Evolutionary conservation across 2,888 invertebrate species (phyloP), one percentile per base, ranked within the genome.

Genomic region (Amblyteles armatorius): DNA sequence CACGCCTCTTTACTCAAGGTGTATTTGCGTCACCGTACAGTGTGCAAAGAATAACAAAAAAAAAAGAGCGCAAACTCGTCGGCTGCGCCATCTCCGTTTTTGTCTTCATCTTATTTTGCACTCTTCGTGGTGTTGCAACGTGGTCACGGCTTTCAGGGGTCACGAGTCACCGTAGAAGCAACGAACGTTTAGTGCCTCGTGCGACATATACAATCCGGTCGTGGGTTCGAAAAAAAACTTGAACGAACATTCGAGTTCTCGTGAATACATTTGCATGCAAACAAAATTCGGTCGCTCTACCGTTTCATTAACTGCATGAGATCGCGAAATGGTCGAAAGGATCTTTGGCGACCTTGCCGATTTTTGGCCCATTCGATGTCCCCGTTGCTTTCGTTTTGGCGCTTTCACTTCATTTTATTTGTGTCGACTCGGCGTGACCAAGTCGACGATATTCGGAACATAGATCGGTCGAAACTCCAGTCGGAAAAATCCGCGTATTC

Each of bases 241-340:
- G n/a, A 63, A 63, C 63, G 33, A 63, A 16, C 29, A 63, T 29
- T 74, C 73, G 36, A 19, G 72, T 36, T 26, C 55, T 73, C 69
- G 48, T 74, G 84, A 81, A 84, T 84, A 74, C 78, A 81, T 84
- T 81, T 65, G 33, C 63, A 74, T 81, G 69, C 33, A 22, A 57
- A 79, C 55, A 48, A 60, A 67, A 26, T 63, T 22, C 22, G 29
- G 16, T 73, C 16, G 29, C 50, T 74, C 48, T 2, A 40, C 9
- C 29, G 74, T 72, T 82, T 71, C 26, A 79, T 79, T 76, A 82
- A 82, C 55, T 55, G 26, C 16, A 3, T 29, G 57, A 72, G 29
- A 63, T 74, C 7, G 50, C 29, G n/a, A 48, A 48, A 73, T 7
- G 48, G 68, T 48, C 16, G 19, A 74, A 69, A 78, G 69, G n/a